Evolutionary conservation across 1,140 invertebrate species (phyloP).

Genomic region (Holcopasites calliopsidis): DNA sequence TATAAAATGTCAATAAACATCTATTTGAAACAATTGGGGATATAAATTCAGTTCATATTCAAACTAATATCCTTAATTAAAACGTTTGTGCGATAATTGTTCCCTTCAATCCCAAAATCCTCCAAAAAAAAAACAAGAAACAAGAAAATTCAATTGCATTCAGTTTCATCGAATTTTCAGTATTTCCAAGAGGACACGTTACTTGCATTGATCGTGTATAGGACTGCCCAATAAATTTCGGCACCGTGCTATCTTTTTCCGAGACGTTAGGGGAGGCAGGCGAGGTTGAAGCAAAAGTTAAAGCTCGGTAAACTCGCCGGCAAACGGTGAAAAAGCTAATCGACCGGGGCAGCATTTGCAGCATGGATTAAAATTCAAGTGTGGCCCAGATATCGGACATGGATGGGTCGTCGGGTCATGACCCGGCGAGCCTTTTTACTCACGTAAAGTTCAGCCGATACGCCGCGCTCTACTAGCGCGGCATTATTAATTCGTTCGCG

Average conservation of each 20-base stretch:
- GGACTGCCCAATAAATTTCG: slow-evolving; percentile 31
- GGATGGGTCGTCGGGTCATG: slow-evolving; percentile 65
- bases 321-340: slow-evolving; percentile 50
- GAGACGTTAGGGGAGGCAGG: background rate
- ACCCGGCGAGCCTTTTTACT: slow-evolving; percentile 51
- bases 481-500: slow-evolving; percentile 66
- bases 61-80: too few relatives aligned
- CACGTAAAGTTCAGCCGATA: slow-evolving; percentile 66
- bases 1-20: background rate
- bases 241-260: slow-evolving; percentile 13
- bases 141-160: background rate
- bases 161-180: background rate
- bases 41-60: too few relatives aligned
- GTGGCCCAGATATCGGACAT: slow-evolving; percentile 67
- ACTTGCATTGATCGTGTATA: slow-evolving; percentile 23
- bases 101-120: background rate
- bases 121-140: background rate
- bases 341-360: slow-evolving; percentile 56
- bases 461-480: slow-evolving; percentile 51
- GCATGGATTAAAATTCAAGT: slow-evolving; percentile 74
- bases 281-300: slow-evolving; percentile 33
- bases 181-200: background rate
- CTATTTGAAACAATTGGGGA: too few relatives aligned
- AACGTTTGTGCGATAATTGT: too few relatives aligned
- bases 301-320: slow-evolving; percentile 42